A percentile compares a stretch with the other conserved stretches of the same genome.
These are phyloP conservation scores for Chalcosyrphus nemorum DNA, from an alignment of 2,888 invertebrate genomes.

Conservation along the genomic window DNA sequence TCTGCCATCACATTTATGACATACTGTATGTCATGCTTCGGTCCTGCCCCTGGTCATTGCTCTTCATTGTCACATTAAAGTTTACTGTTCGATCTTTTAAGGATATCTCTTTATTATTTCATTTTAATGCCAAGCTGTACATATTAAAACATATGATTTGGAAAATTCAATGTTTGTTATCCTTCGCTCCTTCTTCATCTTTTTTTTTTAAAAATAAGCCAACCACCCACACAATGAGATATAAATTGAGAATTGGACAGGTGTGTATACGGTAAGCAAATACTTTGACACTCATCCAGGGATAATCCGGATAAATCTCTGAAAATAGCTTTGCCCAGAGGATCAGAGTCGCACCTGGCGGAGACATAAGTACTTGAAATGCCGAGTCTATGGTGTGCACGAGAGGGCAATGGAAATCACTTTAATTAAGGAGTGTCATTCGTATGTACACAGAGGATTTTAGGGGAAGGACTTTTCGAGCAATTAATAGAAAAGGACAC, in stretches of 20 bases:
- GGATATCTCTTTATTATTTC: not conserved
- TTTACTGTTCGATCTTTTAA: not conserved
- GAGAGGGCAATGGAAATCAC: constrained; percentile 36
- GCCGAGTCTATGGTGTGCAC: constrained; percentile 13
- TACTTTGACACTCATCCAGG: constrained; percentile 53
- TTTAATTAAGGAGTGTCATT: constrained; percentile 55
- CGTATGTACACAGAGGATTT: too few species aligned
- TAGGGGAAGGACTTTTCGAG: constrained; percentile 26
- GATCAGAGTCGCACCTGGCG: constrained; percentile 56
- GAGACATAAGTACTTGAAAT: constrained; percentile 21
- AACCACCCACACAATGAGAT: not conserved
- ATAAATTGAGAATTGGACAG: not conserved
- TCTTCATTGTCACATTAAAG: constrained; percentile 12
- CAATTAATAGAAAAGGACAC: constrained; percentile 56
- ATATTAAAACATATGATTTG: constrained; percentile 35
- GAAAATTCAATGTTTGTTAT: constrained; percentile 32
- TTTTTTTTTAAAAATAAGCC: not conserved
- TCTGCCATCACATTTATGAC: constrained; percentile 41
- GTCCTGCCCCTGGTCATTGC: constrained; percentile 4
- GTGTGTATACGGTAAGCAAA: constrained; percentile 1
- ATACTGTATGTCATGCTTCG: not conserved
- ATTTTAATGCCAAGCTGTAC: constrained; percentile 10
- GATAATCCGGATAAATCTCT: constrained; percentile 57
- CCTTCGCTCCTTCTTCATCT: too few species aligned
- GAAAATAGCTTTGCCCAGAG: constrained; percentile 49